Conservation (phyloP, 2,797 vertebrate genomes). For the Parauchenoglanis punctatus region DNA sequence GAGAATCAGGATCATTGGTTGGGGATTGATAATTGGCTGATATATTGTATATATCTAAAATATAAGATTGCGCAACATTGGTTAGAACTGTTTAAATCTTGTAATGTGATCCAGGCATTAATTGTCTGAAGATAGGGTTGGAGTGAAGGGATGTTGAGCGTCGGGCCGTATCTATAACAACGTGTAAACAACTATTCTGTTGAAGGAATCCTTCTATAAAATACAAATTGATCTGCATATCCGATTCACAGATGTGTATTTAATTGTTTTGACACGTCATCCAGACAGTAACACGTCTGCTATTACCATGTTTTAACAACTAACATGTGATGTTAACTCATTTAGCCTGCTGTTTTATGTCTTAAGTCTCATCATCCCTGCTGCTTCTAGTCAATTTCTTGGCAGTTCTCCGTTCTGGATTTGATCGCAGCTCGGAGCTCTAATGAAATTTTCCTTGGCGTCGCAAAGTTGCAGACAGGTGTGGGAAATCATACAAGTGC, state of each 20-base stretch:
- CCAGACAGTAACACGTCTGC: neutral
- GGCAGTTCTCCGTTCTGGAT: neutral
- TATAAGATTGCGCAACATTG: neutral
- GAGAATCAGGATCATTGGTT: neutral
- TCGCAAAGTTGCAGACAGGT: neutral
- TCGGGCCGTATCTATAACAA: too few species aligned
- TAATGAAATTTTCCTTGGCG: neutral
- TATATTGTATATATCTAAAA: neutral
- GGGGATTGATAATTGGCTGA: neutral
- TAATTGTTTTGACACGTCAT: neutral
- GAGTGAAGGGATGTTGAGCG: too few species aligned
- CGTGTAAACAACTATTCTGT: neutral
- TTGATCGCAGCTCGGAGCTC: neutral
- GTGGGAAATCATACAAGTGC: slow-evolving; percentile 8
- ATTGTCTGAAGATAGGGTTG: neutral
- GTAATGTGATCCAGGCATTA: neutral
- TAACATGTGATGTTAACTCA: neutral
- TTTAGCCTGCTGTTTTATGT: slow-evolving; percentile 6
- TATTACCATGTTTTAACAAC: neutral
- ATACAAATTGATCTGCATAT: neutral
- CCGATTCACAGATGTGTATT: neutral
- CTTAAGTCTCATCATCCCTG: slow-evolving; percentile 5
- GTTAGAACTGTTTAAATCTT: neutral
- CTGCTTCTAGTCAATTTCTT: slow-evolving; percentile 13
- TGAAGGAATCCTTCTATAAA: neutral